Evolutionary conservation across 2,888 invertebrate species (phyloP), one percentile per base, ranked within the genome.

Genomic region (Cylindroiulus punctatus): DNA sequence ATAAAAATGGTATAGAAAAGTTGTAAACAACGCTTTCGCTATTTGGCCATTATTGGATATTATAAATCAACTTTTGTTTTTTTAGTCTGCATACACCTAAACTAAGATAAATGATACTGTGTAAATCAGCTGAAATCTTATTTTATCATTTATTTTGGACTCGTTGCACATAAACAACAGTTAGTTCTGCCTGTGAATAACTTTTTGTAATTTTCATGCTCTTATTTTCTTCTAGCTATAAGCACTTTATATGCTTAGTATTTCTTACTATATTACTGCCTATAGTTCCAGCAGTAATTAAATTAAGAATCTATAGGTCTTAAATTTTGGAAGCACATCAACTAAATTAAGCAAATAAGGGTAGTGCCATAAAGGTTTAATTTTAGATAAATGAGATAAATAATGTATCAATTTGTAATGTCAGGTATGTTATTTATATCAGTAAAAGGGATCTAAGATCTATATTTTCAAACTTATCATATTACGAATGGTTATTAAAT

Each of bases 81-180:
- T 76, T 30, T 22, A 76, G 30, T 76, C 76, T 76, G 76, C 76
- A 76, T 76, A 30, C 26, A 26, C 30, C 12, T 17, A 30, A 76
- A 76, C 76, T 76, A 30, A 76, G 76, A 76, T 76, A 76, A 76
- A 76, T 76, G 76, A 76, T 26, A 22, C 22, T 8, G 57, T 65
- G 22, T 8, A 65, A 65, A 14, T 30, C 30, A 30, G 14, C 76
- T 30, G 30, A 76, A 14, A 30, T 76, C 10, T 30, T n/a, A 14
- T 76, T 30, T 14, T 30, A 30, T 30, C 76, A 76, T 76, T 76
- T 76, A 76, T 76, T 26, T 10, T 3, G 12, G 4, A 65, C 19
- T 8, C 26, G 14, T n/a, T 76, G 10, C 26, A 76, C 52, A 76
- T 76, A 76, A 76, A 76, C 76, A 26, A 76, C 76, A 76, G 14